phyloP scores from a whole-genome alignment of 2,113 vertebrate species.

The Phyllostomus hastatus region DNA sequence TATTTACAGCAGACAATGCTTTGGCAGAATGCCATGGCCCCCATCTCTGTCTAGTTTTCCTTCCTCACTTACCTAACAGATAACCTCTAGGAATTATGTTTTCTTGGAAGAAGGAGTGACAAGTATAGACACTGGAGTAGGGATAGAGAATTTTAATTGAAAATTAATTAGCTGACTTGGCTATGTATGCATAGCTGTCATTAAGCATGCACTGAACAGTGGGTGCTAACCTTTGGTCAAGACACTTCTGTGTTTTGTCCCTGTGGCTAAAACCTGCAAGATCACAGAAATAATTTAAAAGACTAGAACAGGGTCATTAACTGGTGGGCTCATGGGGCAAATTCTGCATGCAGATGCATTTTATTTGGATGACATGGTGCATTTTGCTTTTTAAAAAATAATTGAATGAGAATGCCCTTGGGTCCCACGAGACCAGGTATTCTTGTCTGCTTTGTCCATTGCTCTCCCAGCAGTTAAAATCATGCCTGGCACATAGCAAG shows the following conservation, averaged over 20 bases:
- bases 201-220: neutral
- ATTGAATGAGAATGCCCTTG: neutral
- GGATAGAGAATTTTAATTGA: neutral
- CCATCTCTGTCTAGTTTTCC: neutral
- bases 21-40: neutral
- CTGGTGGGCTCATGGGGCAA: neutral
- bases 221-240: neutral
- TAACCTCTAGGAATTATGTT: constrained; percentile 45
- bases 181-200: neutral
- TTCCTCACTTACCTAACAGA: neutral
- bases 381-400: constrained; percentile 4
- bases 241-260: neutral
- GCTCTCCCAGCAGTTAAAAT: neutral
- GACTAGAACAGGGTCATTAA: neutral
- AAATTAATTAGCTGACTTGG: constrained; percentile 22
- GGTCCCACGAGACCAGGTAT: neutral
- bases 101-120: constrained; percentile 29
- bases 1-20: neutral
- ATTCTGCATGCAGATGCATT: neutral
- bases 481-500: neutral
- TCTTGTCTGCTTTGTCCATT: neutral
- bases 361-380: neutral
- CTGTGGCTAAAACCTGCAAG: neutral
- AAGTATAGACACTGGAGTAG: neutral
- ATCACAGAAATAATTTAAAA: constrained; percentile 38